Evolutionary conservation across 2,888 invertebrate genomes (phyloP), one percentile per base, ranked within the genome.

Genomic region (Lampropteryx suffumata): DNA sequence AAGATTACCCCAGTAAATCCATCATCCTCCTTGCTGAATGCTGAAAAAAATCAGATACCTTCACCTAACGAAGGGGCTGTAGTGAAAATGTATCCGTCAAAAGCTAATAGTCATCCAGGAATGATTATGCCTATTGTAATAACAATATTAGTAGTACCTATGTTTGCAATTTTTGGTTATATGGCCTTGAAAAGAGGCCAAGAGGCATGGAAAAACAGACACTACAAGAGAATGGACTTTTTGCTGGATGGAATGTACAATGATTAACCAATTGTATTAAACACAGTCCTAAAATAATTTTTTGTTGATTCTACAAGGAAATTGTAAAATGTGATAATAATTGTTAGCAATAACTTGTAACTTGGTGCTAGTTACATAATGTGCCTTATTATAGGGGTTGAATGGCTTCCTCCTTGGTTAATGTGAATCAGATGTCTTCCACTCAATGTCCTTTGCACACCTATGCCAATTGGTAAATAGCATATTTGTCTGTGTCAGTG

Each of bases 241-340:
- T 91, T 97, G 9, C 94, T 97, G 47, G 96, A 97, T 81, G 97
- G 96, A 66, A 96, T 97, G 95, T 97, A 97, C 73, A 96, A 96
- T 84, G 95, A 95, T 73, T 95, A 82, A 73, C 4, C 4, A 27
- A 12, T 12, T 6, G n/a, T 0, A 14, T 7, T 13, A 0, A 27
- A n/a, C 32, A 40, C n/a, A 9, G 29, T 24, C 37, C 27, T 24
- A 28, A 9, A 27, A n/a, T n/a, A 14, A 26, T 9, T 5, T 45
- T 32, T 42, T 29, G 12, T 34, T 37, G 12, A 21, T 43, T 43
- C 2, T 45, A 45, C 17, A 30, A 43, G 28, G 40, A 37, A 34
- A 9, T 33, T 40, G 14, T 40, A 11, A 46, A 36, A 33, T 45
- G 49, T 42, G 42, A 49, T 49, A 54, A 33, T 6, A 41, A 48